Base-by-base conservation (phyloP, 2,113 vertebrate species). In the Beaufortia kweichowensis region DNA sequence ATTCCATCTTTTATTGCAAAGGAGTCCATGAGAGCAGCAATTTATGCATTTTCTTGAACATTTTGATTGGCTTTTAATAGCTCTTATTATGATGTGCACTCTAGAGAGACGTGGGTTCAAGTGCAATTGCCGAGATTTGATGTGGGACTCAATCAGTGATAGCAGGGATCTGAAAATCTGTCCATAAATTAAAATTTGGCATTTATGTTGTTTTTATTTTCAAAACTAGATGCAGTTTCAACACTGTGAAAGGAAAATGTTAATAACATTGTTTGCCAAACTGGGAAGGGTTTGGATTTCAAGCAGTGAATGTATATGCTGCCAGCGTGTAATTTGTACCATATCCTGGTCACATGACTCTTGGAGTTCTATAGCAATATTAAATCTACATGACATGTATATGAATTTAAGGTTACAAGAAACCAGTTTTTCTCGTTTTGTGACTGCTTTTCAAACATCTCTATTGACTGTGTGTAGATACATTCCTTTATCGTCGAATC, bases 401-500 rank as follows among this genome's bases (percentile, higher is more conserved):
- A 17, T 28, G 26, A 28, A 48, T 17, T 9, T 53, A 50, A 3
- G 11, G 24, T 46, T 66, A 53, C 66, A 69, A 26, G 15, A 53
- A 79, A 75, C 62, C 29, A 15, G 63, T 75, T 69, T 43, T 56
- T 67, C 63, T 48, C 33, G 79, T 64, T 7, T 46, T 17, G 17
- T 43, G 33, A 4, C 14, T 60, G 43, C 21, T 28, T 10, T 12
- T 35, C 26, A 61, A 41, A 48, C 21, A 31, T 9, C 28, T 24
- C n/a, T 19, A 29, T 68, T 53, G 21, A 60, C 63, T 10, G 23
- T 50, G 28, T 4, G 12, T 55, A 69, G 12, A 46, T 29, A 10
- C 59, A 60, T 24, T 46, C 55, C 3, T 39, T 28, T 24, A 6
- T 70, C 31, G n/a, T 46, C 24, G 35, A 33, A 19, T 61, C 8